These are phyloP conservation scores for Canis aureus DNA, from an alignment of 2,113 vertebrate genomes.

Conservation along the genomic window DNA sequence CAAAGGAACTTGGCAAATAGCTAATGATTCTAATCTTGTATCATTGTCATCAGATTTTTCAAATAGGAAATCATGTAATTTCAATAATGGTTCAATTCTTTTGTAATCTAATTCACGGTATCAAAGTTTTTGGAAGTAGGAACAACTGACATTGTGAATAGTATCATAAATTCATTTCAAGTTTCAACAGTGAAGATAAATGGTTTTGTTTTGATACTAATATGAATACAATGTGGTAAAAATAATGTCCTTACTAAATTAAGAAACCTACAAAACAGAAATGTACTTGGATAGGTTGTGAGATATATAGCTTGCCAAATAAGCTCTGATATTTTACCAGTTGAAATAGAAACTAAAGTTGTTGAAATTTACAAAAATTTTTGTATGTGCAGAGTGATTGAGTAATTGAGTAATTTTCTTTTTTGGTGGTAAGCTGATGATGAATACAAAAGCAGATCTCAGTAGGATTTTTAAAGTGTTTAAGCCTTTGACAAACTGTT, in stretches of 20 bases:
- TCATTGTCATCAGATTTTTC: constrained; percentile 56
- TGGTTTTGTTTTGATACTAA: constrained; percentile 32
- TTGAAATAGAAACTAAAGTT: not conserved
- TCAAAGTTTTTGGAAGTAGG: constrained; percentile 53
- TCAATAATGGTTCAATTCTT: constrained; percentile 46
- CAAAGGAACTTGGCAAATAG: constrained; percentile 52
- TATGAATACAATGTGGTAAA: constrained; percentile 9
- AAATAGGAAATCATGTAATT: constrained; percentile 63
- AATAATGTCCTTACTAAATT: constrained; percentile 50
- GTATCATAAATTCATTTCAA: constrained; percentile 19
- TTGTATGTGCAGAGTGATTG: not conserved
- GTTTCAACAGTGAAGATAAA: constrained; percentile 10
- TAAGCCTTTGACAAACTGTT: constrained; percentile 16
- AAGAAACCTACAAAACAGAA: constrained; percentile 14
- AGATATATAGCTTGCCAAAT: constrained; percentile 2
- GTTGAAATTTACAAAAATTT: not conserved
- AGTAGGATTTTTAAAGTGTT: constrained; percentile 24
- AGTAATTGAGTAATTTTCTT: not conserved
- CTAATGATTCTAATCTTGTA: constrained; percentile 58
- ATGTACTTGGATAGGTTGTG: constrained; percentile 8
- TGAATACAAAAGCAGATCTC: not conserved
- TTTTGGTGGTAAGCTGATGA: not conserved
- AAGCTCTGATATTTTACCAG: constrained; percentile 3
- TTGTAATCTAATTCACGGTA: constrained; percentile 21
- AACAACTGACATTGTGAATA: constrained; percentile 2